A percentile compares a stretch with the other conserved stretches of the same genome.
These are phyloP conservation scores for Sweltsa coloradensis DNA, from an alignment of 1,140 invertebrate genomes.

Conservation along the genomic window DNA sequence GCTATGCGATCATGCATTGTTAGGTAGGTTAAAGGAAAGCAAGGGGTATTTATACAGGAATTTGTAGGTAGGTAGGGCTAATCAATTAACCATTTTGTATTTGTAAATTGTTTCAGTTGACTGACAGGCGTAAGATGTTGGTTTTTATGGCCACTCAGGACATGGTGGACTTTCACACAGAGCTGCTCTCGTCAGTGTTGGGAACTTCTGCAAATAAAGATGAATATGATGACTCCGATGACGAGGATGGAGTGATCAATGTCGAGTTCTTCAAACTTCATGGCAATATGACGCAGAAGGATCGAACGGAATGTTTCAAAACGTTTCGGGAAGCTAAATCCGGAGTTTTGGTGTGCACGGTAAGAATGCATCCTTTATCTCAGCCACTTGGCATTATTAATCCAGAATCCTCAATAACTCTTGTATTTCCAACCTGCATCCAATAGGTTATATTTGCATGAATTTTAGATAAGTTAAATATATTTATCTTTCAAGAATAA, in stretches of 20 bases:
- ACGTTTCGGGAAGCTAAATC: conserved; percentile 57
- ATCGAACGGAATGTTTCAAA: conserved; percentile 72
- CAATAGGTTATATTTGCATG: too few relatives aligned
- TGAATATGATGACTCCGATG: conserved; percentile 28
- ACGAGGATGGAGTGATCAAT: conserved; percentile 37
- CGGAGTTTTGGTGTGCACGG: conserved; percentile 80
- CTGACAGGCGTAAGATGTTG: conserved; percentile 57
- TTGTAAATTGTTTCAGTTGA: conserved; percentile 24
- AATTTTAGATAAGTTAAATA: too few relatives aligned
- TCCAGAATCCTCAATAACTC: too few relatives aligned
- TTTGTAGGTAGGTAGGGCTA: not conserved
- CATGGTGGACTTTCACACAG: conserved; percentile 82
- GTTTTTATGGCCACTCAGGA: conserved; percentile 89
- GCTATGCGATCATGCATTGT: too few relatives aligned
- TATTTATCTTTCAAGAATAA: too few relatives aligned
- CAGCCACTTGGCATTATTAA: too few relatives aligned
- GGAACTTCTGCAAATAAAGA: conserved; percentile 15
- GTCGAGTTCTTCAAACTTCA: conserved; percentile 69
- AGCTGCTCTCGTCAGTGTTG: conserved; percentile 58
- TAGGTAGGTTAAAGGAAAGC: too few relatives aligned
- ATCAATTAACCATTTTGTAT: not conserved
- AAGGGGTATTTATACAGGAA: too few relatives aligned
- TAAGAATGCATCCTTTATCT: conserved; percentile 37
- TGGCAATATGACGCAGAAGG: conserved; percentile 82
- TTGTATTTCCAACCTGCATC: too few relatives aligned